Base-by-base conservation (phyloP, 2,113 vertebrate genomes). In the Struthio camelus region DNA sequence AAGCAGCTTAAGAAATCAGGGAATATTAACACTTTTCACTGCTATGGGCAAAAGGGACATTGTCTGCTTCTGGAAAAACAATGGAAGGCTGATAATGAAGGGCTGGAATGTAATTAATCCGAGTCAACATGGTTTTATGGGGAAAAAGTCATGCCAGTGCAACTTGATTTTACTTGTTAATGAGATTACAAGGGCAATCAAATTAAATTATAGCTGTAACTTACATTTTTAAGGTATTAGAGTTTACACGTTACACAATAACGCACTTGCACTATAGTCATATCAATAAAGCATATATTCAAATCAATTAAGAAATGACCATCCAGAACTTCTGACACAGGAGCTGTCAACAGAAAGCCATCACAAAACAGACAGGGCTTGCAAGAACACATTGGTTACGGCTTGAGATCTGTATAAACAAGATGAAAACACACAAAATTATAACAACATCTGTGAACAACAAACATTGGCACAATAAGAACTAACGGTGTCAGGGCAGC, bases 181-280 rank as follows among this genome's bases (percentile, higher is more conserved):
- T 0, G 1, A 83, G 23, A 70, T 34, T 48, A 24, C 59, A 92
- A 88, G 40, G 9, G 34, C 0, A 0, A 73, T 48, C 56, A 15
- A 18, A 70, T 58, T 28, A 92, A 92, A 18, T 0, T 56, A 53
- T 61, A 73, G 61, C 32, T 34, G 24, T 5, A 64, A 51, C 8
- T 8, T 16, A 71, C 38, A 76, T 90, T 90, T 87, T 64, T 89
- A 30, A 32, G 66, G 20, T 27, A 38, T 46, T 51, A 71, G 17
- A 56, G 64, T 23, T 69, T 34, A 34, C 27, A 30, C n/a, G n/a
- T 19, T 19, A 38, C 4, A 50, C 0, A 0, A 77, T 11, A 65
- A 93, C 28, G 13, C n/a, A 20, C 90, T 51, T 70, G 75, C 62
- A 81, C 82, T 30, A 5, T 5, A 36, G 18, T 34, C 70, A 65